These are phyloP conservation scores for Xiphydria camelus DNA, from an alignment of 2,888 invertebrate genomes.

Conservation along the genomic window DNA sequence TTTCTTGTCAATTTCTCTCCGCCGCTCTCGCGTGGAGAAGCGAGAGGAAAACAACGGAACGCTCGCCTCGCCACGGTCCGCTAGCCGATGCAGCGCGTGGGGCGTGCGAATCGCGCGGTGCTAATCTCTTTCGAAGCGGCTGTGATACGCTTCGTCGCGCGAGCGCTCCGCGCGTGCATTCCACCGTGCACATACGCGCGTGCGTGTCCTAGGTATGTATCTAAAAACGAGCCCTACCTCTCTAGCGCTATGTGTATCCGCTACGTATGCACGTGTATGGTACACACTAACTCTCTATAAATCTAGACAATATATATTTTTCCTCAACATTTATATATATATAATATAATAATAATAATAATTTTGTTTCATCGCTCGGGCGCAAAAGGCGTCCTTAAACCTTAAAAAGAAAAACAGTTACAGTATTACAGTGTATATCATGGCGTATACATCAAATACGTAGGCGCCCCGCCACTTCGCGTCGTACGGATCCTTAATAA, in stretches of 20 bases:
- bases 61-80: neutral
- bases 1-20: neutral
- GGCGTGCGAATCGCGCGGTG: neutral
- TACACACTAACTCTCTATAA: conserved; percentile 30
- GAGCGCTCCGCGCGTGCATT: too few relatives aligned
- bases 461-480: neutral
- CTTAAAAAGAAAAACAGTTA: conserved; percentile 28
- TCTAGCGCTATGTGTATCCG: neutral
- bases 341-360: conserved; percentile 18
- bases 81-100: neutral
- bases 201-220: too few relatives aligned
- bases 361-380: conserved; percentile 28
- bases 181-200: too few relatives aligned
- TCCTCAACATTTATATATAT: conserved; percentile 47
- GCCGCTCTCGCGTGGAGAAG: neutral
- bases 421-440: conserved; percentile 7
- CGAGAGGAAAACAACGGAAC: too few relatives aligned
- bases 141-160: too few relatives aligned
- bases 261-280: conserved; percentile 3
- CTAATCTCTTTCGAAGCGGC: neutral
- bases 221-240: conserved; percentile 4
- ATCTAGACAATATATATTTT: conserved; percentile 47
- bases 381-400: conserved; percentile 24
- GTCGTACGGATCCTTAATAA: neutral
- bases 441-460: neutral